Evolutionary conservation across 2,113 vertebrate species (phyloP).

Genomic region (Scalopus aquaticus): DNA sequence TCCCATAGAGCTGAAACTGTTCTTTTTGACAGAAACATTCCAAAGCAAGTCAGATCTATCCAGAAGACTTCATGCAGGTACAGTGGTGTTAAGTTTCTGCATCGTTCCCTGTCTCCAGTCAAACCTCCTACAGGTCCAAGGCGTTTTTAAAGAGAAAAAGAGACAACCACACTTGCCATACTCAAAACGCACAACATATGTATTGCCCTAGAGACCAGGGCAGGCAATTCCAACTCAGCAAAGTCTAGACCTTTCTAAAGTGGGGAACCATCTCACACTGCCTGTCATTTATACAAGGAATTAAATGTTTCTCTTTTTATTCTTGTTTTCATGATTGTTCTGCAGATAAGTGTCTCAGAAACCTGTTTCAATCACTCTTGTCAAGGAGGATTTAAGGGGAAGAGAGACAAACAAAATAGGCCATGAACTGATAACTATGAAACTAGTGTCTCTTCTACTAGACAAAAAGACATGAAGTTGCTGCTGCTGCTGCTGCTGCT

Average conservation of each 20-base stretch:
- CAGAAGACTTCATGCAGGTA: not conserved
- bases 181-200: not conserved
- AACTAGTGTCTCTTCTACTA: not conserved
- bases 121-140: not conserved
- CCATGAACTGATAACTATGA: not conserved
- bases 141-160: not conserved
- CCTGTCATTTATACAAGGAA: not conserved
- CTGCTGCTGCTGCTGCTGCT: not conserved
- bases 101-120: not conserved
- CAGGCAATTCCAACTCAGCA: not conserved
- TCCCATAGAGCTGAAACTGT: not conserved
- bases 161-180: not conserved
- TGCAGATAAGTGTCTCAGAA: not conserved
- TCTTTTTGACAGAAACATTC: not conserved
- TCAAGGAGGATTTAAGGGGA: not conserved
- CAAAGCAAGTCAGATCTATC: not conserved
- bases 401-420: not conserved
- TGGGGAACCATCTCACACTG: not conserved
- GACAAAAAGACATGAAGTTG: not conserved
- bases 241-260: not conserved
- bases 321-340: conserved; percentile 14
- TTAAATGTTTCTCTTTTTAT: not conserved
- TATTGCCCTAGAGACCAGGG: not conserved
- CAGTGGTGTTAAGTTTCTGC: not conserved
- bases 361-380: not conserved